phyloP scores from a whole-genome alignment of 2,888 invertebrate genomes.

The Incurvaria masculella region DNA sequence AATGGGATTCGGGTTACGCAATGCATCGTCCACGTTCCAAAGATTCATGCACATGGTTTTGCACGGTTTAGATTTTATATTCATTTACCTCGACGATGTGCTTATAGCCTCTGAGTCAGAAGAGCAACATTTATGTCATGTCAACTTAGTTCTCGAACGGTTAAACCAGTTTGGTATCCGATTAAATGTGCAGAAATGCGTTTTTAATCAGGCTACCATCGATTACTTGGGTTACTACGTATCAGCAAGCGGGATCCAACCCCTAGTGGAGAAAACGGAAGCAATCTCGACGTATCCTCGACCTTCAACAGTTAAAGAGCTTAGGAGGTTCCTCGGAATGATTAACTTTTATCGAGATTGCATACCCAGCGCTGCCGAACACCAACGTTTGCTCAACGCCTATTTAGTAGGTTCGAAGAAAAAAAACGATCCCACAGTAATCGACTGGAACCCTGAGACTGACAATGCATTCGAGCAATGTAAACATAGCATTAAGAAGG shows the following conservation, averaged over 20 bases:
- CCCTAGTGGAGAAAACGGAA: conserved; percentile 6
- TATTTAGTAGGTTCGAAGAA: conserved; percentile 6
- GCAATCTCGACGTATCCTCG: conserved; percentile 5
- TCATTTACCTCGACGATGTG: conserved; percentile 22
- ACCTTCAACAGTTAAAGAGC: conserved; percentile 7
- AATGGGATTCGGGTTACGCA: conserved; percentile 25
- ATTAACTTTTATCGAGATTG: conserved; percentile 11
- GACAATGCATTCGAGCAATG: conserved; percentile 6
- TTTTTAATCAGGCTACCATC: not conserved
- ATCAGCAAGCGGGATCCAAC: conserved; percentile 2
- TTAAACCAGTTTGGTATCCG: conserved; percentile 17
- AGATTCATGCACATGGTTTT: conserved; percentile 23
- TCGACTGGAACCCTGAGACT: conserved; percentile 5
- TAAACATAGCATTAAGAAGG: conserved; percentile 3
- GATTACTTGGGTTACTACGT: conserved; percentile 9
- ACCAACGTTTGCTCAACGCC: conserved; percentile 7
- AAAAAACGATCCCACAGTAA: conserved; percentile 10
- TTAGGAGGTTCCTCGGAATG: conserved; percentile 12
- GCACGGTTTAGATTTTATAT: conserved; percentile 18
- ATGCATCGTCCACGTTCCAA: conserved; percentile 28
- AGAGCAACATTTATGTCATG: conserved; percentile 8
- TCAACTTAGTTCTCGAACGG: conserved; percentile 15
- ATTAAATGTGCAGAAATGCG: conserved; percentile 15
- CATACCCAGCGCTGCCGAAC: conserved; percentile 7
- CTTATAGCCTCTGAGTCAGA: conserved; percentile 15